Percentiles rank a stretch among this genome's conserved stretches.
phyloP scores from a whole-genome alignment of 2,113 vertebrate genomes.

The Pelobates fuscus region DNA sequence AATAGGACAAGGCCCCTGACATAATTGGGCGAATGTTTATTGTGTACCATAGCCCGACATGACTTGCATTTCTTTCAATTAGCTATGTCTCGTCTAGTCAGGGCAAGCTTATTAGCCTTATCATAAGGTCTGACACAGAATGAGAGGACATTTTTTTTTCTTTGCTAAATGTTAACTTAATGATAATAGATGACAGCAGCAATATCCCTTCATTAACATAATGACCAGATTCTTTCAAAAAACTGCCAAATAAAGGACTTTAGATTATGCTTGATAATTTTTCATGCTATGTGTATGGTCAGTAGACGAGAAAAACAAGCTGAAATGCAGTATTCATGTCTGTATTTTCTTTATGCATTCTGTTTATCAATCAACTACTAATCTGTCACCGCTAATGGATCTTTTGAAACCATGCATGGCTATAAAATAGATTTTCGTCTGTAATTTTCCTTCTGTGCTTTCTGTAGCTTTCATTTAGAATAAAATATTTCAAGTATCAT shows the following conservation, averaged over 20 bases:
- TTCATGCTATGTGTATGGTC: not conserved
- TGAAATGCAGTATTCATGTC: not conserved
- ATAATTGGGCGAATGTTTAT: not conserved
- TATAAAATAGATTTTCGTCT: not conserved
- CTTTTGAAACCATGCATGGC: not conserved
- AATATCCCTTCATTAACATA: constrained; percentile 6
- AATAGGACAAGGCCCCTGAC: not conserved
- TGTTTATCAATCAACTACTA: constrained; percentile 7
- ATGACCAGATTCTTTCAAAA: constrained; percentile 1
- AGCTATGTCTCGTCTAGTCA: not conserved
- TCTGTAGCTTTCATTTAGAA: too few species aligned
- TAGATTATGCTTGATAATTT: not conserved
- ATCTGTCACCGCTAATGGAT: constrained; percentile 1
- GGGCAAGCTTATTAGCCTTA: constrained; percentile 25
- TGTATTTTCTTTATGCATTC: not conserved
- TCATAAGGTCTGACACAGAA: not conserved
- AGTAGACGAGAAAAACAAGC: not conserved
- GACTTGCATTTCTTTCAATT: constrained; percentile 4
- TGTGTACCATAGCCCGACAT: not conserved
- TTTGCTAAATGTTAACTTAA: constrained; percentile 4
- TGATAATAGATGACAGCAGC: constrained; percentile 3
- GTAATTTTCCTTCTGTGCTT: not conserved
- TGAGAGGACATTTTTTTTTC: not conserved
- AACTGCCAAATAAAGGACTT: not conserved
- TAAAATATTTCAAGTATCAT: too few species aligned